Conservation (phyloP, 2,797 vertebrate genomes). For the Florisuga fusca region DNA sequence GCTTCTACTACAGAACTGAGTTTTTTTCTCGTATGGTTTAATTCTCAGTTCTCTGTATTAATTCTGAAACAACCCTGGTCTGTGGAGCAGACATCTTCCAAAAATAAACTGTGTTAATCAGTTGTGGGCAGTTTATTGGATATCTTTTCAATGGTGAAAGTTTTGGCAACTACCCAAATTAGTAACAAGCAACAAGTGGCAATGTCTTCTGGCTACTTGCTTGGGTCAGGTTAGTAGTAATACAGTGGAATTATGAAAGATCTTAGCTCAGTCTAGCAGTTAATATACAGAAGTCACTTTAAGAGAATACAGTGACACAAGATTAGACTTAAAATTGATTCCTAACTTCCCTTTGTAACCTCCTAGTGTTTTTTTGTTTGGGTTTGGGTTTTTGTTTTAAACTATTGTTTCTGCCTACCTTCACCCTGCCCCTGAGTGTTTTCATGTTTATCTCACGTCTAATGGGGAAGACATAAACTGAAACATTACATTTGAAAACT, state of each 20-base stretch:
- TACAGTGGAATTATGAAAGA: neutral
- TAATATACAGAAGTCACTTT: neutral
- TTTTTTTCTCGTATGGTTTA: neutral
- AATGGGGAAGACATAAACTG: neutral
- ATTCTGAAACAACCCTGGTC: neutral
- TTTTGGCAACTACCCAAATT: neutral
- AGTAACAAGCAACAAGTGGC: neutral
- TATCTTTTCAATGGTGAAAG: neutral
- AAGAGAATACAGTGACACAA: neutral
- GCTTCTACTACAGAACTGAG: neutral
- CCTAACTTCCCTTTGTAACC: neutral
- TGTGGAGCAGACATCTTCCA: neutral
- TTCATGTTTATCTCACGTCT: neutral
- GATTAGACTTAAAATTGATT: neutral
- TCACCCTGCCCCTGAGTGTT: neutral
- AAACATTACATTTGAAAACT: conserved; percentile 17
- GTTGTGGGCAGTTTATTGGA: neutral
- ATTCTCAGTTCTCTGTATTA: neutral
- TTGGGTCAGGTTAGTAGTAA: neutral
- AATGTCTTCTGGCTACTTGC: neutral
- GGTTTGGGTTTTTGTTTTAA: no score
- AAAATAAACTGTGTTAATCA: neutral
- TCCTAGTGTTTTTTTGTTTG: neutral
- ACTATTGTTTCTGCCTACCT: neutral
- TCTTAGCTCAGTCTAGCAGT: neutral